Percentiles rank a stretch among this genome's conserved stretches.
These are phyloP conservation scores for Megalops atlanticus DNA, from an alignment of 2,113 vertebrate species.

Conservation along the genomic window DNA sequence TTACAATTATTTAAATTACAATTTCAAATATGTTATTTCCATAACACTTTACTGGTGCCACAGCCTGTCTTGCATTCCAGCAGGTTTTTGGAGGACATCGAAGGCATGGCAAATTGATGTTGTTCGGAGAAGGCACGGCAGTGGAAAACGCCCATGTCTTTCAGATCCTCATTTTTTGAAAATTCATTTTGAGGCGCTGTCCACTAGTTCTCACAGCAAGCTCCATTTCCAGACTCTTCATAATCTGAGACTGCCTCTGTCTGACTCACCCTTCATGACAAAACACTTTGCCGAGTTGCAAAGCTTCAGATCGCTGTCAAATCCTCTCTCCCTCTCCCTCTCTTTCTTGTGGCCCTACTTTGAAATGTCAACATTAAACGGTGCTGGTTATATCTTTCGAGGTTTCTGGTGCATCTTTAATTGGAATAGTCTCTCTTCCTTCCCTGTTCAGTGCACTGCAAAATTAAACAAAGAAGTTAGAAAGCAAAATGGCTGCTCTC, in stretches of 20 bases:
- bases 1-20: too few relatives aligned
- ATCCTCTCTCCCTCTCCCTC: constrained; percentile 9
- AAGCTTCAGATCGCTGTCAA: constrained; percentile 16
- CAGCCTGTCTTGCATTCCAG: neutral
- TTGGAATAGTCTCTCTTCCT: constrained; percentile 16
- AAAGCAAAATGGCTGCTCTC: neutral
- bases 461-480: neutral
- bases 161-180: neutral
- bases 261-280: constrained; percentile 24
- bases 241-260: neutral
- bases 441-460: neutral
- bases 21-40: neutral
- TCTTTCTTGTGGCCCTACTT: constrained; percentile 9
- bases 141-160: neutral
- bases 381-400: constrained; percentile 2
- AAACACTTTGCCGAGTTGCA: neutral
- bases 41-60: neutral
- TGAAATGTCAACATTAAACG: constrained; percentile 24
- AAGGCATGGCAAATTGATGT: too few relatives aligned
- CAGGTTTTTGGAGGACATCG: too few relatives aligned
- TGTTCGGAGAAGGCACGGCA: neutral
- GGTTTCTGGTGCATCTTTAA: constrained; percentile 19
- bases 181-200: constrained; percentile 20
- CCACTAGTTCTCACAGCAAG: neutral
- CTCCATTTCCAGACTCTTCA: neutral